Percentiles rank a stretch among this genome's conserved stretches.
phyloP scores from a whole-genome alignment of 2,113 vertebrate genomes.

The Zosterops borbonicus region DNA sequence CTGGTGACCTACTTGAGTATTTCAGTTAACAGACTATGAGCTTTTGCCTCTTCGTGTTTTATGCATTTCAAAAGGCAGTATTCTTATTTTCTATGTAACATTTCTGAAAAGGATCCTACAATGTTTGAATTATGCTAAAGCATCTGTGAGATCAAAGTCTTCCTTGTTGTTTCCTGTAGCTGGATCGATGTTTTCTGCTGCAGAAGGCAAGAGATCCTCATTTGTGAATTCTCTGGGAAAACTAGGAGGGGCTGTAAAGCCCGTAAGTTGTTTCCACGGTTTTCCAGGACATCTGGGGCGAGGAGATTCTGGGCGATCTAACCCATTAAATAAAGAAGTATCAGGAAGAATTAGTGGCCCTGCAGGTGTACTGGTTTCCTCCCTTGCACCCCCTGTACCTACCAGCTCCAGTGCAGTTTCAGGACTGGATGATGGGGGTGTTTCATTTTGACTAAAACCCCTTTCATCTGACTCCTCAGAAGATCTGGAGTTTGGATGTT shows the following conservation, averaged over 20 bases:
- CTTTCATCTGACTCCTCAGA: slow-evolving; percentile 74
- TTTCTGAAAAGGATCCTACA: background rate
- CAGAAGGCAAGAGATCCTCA: slow-evolving; percentile 32
- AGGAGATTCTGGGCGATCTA: slow-evolving; percentile 47
- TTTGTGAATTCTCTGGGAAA: background rate
- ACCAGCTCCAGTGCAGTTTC: background rate
- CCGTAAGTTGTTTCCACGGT: slow-evolving; percentile 78
- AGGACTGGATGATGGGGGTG: background rate
- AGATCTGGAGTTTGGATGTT: slow-evolving; percentile 29
- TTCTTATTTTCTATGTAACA: background rate
- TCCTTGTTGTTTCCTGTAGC: background rate
- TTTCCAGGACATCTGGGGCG: slow-evolving; percentile 83
- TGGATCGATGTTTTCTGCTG: background rate
- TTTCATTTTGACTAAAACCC: background rate
- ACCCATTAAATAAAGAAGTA: slow-evolving; percentile 29
- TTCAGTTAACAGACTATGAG: background rate
- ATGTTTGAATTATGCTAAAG: slow-evolving; percentile 11
- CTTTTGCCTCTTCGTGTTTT: background rate
- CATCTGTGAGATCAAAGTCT: slow-evolving; percentile 53
- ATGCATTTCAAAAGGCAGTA: background rate
- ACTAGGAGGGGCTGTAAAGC: background rate
- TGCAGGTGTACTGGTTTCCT: background rate
- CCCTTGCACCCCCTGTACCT: background rate
- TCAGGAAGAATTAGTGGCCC: background rate
- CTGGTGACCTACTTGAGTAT: background rate